A percentile compares a stretch with the other conserved stretches of the same genome.
Conservation (phyloP, 2,797 vertebrate species). For the Carapus acus region DNA sequence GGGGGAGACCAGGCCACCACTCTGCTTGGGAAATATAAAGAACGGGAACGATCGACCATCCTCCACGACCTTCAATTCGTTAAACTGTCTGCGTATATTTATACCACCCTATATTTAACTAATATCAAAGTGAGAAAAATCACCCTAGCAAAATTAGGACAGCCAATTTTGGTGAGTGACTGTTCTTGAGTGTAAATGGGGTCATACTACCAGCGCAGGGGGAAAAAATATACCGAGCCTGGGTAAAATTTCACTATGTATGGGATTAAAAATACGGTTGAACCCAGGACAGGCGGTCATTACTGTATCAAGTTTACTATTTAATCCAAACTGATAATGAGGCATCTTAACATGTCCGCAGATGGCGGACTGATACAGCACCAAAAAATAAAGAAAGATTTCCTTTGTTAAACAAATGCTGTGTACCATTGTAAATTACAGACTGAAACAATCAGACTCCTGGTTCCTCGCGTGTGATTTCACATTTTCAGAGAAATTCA, state of each 20-base stretch:
- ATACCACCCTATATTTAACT: constrained; percentile 22
- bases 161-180: constrained; percentile 45
- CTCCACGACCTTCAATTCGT: constrained; percentile 6
- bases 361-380: constrained; percentile 9
- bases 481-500: constrained; percentile 35
- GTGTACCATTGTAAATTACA: constrained; percentile 32
- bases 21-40: constrained; percentile 3
- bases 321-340: not conserved
- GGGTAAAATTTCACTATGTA: constrained; percentile 8
- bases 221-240: constrained; percentile 30
- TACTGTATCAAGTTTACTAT: not conserved
- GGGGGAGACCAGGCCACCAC: not conserved
- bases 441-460: constrained; percentile 33
- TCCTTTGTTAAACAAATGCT: constrained; percentile 15
- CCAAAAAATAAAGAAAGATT: not conserved
- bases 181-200: constrained; percentile 43
- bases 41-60: constrained; percentile 2
- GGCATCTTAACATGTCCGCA: not conserved
- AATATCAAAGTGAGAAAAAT: constrained; percentile 46
- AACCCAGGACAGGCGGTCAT: constrained; percentile 1
- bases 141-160: constrained; percentile 49
- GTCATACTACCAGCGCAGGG: constrained; percentile 47
- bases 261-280: constrained; percentile 22
- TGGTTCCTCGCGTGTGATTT: constrained; percentile 20
- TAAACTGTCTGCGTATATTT: constrained; percentile 18